These are phyloP conservation scores for Dicycla oo DNA, from an alignment of 2,888 invertebrate species.

Conservation along the genomic window DNA sequence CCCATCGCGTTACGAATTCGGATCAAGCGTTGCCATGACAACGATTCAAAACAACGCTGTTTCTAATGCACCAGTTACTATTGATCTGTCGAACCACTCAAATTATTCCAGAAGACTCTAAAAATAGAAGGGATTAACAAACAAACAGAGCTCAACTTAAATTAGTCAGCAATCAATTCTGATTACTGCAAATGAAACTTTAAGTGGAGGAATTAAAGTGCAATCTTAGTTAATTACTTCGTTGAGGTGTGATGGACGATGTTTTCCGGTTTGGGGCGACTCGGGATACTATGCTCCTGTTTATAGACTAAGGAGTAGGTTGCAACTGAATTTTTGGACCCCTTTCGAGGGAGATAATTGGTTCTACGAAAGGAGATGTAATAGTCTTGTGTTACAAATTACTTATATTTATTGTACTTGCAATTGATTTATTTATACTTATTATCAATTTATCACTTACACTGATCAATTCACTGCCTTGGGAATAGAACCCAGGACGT, in stretches of 20 bases:
- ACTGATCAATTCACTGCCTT: background rate
- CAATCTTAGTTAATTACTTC: conserved; percentile 78
- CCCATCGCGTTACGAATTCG: conserved; percentile 78
- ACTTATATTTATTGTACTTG: background rate
- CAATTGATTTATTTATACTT: background rate
- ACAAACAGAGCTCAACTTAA: conserved; percentile 71
- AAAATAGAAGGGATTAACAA: conserved; percentile 58
- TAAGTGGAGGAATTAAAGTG: conserved; percentile 77
- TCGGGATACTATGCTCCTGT: conserved; percentile 48
- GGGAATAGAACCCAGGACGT: too few relatives aligned
- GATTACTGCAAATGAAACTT: conserved; percentile 80
- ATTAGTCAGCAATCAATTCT: conserved; percentile 70
- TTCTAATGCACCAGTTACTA: conserved; percentile 72
- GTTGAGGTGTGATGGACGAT: conserved; percentile 58
- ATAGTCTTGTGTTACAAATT: conserved; percentile 35
- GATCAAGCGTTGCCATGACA: conserved; percentile 84
- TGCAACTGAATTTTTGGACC: conserved; percentile 51
- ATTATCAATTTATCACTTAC: too few relatives aligned
- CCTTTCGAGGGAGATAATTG: conserved; percentile 43
- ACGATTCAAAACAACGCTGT: conserved; percentile 83
- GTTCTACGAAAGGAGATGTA: conserved; percentile 37
- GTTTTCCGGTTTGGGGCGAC: conserved; percentile 57
- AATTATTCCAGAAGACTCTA: conserved; percentile 54
- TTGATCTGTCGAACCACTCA: conserved; percentile 71
- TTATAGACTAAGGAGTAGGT: conserved; percentile 47